Base-by-base conservation (phyloP, 1,140 invertebrate species). In the Diabrotica virgifera region DNA sequence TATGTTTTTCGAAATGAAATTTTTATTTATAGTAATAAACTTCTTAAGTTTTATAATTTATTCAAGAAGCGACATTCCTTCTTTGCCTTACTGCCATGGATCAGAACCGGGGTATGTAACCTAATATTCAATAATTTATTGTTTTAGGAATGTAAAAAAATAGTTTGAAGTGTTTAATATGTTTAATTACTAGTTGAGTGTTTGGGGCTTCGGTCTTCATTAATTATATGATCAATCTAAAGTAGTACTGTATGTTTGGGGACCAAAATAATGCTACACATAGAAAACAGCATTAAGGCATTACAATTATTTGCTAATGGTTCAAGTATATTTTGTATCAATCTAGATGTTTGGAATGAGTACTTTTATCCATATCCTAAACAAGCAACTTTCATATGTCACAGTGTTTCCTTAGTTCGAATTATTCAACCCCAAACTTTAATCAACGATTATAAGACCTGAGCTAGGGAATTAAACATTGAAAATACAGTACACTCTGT, bases 91-190 rank as follows among this genome's bases (percentile, higher is more conserved):
- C 52, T 72, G 70, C 58, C 54, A 56, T 13, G 66, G 64, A 11
- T 66, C 52, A 14, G 68, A 62, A 35, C 66, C 68, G 56, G 68
- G 70, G 70, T 72, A 70, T 54, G 59, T 52, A 46, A n/a, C 59
- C 24, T 56, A 36, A 50, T n/a, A 35, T 46, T 53, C 40, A 46
- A 46, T n/a, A 10, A 10, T 4, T 37, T 46, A 51, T 36, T 40
- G 52, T 54, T 54, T 35, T 13, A 11, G 5, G 12, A 54, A 51
- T 51, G 14, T 9, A 46, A 5, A 10, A 50, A 6, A 36, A 50
- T 36, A 52, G 36, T 14, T 5, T 24, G 13, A 36, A 35, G 24
- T 24, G 24, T 24, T 24, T 24, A 24, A 24, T 24, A 24, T 24
- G 24, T 24, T 24, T 24, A 24, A 24, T 24, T 24, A 24, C 1